phyloP scores from a whole-genome alignment of 2,888 invertebrate species.

The Acanthosepion pharaonis region DNA sequence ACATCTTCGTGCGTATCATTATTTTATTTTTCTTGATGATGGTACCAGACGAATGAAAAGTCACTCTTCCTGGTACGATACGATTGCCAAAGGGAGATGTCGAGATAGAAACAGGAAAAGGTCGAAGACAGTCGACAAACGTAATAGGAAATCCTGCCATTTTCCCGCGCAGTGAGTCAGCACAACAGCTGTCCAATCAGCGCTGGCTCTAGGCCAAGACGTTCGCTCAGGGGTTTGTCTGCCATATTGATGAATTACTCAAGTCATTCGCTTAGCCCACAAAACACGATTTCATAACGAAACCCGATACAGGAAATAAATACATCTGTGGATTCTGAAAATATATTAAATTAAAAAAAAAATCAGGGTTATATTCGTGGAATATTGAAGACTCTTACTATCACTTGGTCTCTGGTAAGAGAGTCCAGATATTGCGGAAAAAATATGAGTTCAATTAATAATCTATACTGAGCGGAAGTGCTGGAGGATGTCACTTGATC shows the following conservation, averaged over 20 bases:
- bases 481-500: too few relatives aligned
- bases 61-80: not conserved
- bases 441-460: too few relatives aligned
- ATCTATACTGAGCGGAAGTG: too few relatives aligned
- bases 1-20: not conserved
- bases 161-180: not conserved
- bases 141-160: not conserved
- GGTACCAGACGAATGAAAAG: not conserved
- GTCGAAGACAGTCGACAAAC: not conserved
- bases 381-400: too few relatives aligned
- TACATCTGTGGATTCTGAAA: not conserved
- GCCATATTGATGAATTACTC: not conserved
- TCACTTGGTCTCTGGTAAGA: too few relatives aligned
- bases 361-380: not conserved
- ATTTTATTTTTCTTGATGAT: not conserved
- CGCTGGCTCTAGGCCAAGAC: not conserved
- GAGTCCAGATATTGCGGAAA: too few relatives aligned
- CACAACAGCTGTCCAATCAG: not conserved
- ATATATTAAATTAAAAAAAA: not conserved
- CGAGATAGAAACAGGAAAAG: not conserved
- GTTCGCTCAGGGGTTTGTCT: not conserved
- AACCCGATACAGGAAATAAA: not conserved
- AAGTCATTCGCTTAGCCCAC: not conserved
- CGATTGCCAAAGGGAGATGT: not conserved
- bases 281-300: not conserved